A percentile compares a stretch with the other conserved stretches of the same genome.
Conservation (phyloP, 2,113 vertebrate genomes). For the Eudyptes chrysolophus region DNA sequence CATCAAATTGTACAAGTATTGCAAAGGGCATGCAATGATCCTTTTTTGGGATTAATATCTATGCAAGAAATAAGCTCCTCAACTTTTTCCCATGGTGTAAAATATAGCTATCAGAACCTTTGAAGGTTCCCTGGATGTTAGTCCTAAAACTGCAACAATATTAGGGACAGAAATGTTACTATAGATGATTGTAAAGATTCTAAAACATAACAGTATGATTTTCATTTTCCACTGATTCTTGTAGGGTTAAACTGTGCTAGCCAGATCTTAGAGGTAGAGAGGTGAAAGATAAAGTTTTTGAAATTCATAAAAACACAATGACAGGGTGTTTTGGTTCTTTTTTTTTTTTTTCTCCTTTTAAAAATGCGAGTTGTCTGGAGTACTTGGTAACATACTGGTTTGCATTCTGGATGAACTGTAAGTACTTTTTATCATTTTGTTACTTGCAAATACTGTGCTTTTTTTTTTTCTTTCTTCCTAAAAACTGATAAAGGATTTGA, state of each 20-base stretch:
- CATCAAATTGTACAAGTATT: background rate
- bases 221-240: background rate
- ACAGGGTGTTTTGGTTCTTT: background rate
- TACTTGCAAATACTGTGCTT: background rate
- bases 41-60: background rate
- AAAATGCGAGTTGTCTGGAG: background rate
- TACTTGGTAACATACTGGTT: background rate
- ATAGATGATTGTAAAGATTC: background rate
- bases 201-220: background rate
- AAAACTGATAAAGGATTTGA: background rate
- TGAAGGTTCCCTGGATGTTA: background rate
- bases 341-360: background rate
- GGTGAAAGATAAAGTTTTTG: background rate
- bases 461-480: background rate
- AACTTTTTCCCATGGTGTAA: background rate
- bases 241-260: background rate
- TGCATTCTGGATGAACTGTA: background rate
- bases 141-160: background rate
- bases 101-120: background rate
- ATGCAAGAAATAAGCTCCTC: background rate
- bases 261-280: background rate
- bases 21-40: background rate
- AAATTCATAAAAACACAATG: background rate
- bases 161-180: background rate
- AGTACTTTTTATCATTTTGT: background rate